A percentile compares a stretch with the other conserved stretches of the same genome.
phyloP scores from a whole-genome alignment of 2,797 vertebrate genomes.

The Oophaga sylvatica region DNA sequence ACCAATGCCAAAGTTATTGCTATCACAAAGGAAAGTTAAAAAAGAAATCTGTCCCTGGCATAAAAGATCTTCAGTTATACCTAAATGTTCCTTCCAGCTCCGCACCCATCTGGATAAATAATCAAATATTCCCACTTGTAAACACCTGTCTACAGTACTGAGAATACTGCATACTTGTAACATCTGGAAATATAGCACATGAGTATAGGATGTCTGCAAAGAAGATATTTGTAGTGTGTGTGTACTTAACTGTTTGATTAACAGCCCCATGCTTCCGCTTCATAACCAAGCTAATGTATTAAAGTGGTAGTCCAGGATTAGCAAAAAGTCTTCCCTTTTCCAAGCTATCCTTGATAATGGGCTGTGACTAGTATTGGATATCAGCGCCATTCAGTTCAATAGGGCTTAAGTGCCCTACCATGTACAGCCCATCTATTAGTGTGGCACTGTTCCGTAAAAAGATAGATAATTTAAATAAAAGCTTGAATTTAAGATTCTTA shows the following conservation, averaged over 20 bases:
- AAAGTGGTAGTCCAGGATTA: not conserved
- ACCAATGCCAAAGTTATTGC: conserved; percentile 53
- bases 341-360: not conserved
- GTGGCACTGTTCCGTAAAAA: not conserved
- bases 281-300: not conserved
- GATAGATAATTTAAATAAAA: too few relatives aligned
- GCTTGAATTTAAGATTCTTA: too few relatives aligned
- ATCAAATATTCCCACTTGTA: conserved; percentile 61
- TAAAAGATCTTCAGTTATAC: conserved; percentile 47
- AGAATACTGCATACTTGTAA: conserved; percentile 33
- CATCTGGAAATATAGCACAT: conserved; percentile 54
- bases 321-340: not conserved
- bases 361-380: not conserved
- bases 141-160: conserved; percentile 55
- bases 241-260: not conserved
- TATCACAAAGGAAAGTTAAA: conserved; percentile 40
- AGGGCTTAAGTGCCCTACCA: not conserved
- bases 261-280: not conserved
- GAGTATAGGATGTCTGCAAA: conserved; percentile 38
- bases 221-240: conserved; percentile 15
- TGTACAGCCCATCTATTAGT: not conserved
- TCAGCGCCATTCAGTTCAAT: not conserved
- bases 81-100: conserved; percentile 47
- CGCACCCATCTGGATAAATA: conserved; percentile 57
- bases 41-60: conserved; percentile 37